Conservation (phyloP, 1,140 invertebrate species). For the Drosophila obscura region DNA sequence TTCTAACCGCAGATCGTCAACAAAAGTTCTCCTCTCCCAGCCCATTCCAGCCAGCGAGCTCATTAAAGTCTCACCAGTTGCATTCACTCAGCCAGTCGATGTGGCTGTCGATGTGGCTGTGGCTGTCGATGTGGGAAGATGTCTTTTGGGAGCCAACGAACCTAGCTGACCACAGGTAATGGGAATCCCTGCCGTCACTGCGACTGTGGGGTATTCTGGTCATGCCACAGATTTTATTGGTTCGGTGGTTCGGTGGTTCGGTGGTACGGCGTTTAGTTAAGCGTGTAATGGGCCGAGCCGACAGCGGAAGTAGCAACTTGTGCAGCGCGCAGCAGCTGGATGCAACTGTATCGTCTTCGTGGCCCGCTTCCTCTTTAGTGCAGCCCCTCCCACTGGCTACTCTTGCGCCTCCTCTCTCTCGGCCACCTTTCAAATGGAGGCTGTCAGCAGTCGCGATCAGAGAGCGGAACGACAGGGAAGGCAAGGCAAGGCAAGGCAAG, state of each 20-base stretch:
- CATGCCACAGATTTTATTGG: conserved; percentile 55
- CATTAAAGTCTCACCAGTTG: conserved; percentile 60
- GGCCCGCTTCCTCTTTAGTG: neutral
- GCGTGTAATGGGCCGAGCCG: conserved; percentile 64
- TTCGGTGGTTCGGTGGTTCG: conserved; percentile 55
- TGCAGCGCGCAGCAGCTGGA: conserved; percentile 8
- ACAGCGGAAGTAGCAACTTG: conserved; percentile 54
- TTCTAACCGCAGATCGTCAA: conserved; percentile 66
- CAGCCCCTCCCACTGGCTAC: neutral
- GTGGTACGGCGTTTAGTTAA: conserved; percentile 67
- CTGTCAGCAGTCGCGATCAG: conserved; percentile 40
- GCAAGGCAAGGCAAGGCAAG: neutral
- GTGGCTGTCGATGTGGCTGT: conserved; percentile 29
- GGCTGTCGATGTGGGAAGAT: conserved; percentile 40
- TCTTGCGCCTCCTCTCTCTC: neutral
- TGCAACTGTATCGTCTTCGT: neutral
- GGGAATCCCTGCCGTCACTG: neutral
- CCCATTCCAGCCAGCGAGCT: conserved; percentile 29
- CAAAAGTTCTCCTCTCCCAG: conserved; percentile 14
- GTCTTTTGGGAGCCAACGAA: conserved; percentile 45
- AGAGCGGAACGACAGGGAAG: conserved; percentile 23
- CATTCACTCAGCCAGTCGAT: conserved; percentile 11
- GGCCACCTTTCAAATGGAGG: conserved; percentile 14
- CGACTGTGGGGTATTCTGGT: neutral
- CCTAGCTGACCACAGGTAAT: conserved; percentile 1